phyloP scores from a whole-genome alignment of 2,888 invertebrate species.

The Leucozona laternaria region DNA sequence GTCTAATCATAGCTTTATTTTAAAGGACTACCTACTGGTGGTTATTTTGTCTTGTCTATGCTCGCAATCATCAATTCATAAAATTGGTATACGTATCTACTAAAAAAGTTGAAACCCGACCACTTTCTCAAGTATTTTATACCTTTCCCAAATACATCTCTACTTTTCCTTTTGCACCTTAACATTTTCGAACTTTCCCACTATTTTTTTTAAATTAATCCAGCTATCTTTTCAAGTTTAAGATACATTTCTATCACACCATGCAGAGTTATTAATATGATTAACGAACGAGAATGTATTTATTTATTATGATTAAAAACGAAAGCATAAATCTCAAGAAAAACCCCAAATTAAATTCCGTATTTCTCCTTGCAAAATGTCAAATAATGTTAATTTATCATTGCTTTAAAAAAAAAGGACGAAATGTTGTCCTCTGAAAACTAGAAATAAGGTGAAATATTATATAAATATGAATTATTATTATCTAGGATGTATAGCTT shows the following conservation, averaged over 20 bases:
- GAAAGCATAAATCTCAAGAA: not conserved
- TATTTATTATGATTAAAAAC: slow-evolving; percentile 4
- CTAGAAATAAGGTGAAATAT: not conserved
- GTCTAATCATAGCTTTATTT: no score
- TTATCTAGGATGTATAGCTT: not conserved
- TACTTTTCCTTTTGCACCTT: no score
- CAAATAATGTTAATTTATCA: slow-evolving; percentile 3
- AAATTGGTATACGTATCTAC: no score
- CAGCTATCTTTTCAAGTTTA: not conserved
- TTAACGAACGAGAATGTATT: not conserved
- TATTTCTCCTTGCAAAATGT: not conserved
- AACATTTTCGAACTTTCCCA: not conserved
- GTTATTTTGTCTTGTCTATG: no score
- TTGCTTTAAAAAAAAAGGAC: not conserved
- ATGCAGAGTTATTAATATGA: not conserved
- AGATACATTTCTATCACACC: not conserved
- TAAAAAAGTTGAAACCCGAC: no score
- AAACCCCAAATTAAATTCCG: not conserved
- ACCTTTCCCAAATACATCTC: no score
- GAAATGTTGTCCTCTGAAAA: not conserved
- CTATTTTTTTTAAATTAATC: not conserved
- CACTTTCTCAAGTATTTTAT: no score
- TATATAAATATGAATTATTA: not conserved
- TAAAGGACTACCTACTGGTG: no score
- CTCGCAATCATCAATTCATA: no score